Base-by-base conservation (phyloP, 2,888 invertebrate genomes). In the Omphaloscelis lunosa region DNA sequence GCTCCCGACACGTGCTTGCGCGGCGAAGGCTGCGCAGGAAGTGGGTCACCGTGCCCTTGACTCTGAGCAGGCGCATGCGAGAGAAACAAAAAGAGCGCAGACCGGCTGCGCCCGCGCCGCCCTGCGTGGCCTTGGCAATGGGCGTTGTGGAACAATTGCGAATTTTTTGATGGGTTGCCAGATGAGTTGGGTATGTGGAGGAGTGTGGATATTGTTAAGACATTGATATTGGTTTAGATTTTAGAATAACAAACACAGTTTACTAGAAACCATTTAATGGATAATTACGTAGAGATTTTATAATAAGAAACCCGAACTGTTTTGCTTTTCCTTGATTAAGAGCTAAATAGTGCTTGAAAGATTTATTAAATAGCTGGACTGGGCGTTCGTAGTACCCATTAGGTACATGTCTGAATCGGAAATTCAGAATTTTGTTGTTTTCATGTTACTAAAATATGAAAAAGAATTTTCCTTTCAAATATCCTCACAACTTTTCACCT, bases 21-120 rank as follows among this genome's bases (percentile, higher is more conserved):
- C 87, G 84, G 77, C 89, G 91, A 90, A 93, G 93, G 91, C 93
- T 93, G 89, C 91, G 85, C 91, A 89, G 93, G 92, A 93, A 94
- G 92, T 94, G 94, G 94, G 94, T 93, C 94, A 92, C 90, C 87
- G 92, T 92, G 95, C 92, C 95, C 95, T 95, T 95, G 95, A 91
- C 93, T 84, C 61, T 91, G 89, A 85, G 80, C 84, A 74, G 84
- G 84, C 87, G 85, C 83, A 86, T 84, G 79, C 81, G 79, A 80
- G 72, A 72, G 72, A 79, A 83, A 87, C 87, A 88, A 88, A 88
- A 83, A 85, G 85, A 81, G 51, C 80, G 72, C 83, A 81, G 84
- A 83, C 88, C 87, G 86, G 87, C 84, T 89, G 91, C 91, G 91
- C 88, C 82, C 85, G 91, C 91, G 89, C 87, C 88, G 82, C 87